A percentile compares a stretch with the other conserved stretches of the same genome.
Conservation (phyloP, 1,140 invertebrate genomes). For the Elymnias hypermnestra region DNA sequence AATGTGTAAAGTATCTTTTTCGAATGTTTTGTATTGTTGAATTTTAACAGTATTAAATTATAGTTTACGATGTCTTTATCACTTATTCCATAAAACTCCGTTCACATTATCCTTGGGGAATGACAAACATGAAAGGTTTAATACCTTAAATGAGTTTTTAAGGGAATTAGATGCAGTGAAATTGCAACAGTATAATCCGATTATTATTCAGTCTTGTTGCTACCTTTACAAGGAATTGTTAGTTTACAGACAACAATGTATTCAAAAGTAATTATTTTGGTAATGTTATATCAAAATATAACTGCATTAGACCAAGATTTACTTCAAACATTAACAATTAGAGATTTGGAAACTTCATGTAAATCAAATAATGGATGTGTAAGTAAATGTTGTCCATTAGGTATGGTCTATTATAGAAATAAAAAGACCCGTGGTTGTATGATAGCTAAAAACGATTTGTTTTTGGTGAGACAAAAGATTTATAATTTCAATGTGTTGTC, state of each 20-base stretch:
- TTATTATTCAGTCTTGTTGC: too few species aligned
- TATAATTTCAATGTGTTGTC: constrained; percentile 2
- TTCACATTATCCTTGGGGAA: neutral
- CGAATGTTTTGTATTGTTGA: constrained; percentile 67
- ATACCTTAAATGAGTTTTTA: too few species aligned
- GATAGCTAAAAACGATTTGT: constrained; percentile 4
- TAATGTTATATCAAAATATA: neutral
- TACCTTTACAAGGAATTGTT: too few species aligned
- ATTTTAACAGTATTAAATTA: constrained; percentile 70
- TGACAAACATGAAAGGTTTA: neutral
- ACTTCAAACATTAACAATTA: too few species aligned
- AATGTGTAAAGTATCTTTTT: constrained; percentile 49
- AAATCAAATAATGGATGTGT: constrained; percentile 16
- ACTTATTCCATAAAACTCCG: neutral
- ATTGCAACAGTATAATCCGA: too few species aligned
- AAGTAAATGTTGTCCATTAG: constrained; percentile 35
- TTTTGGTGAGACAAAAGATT: constrained; percentile 14
- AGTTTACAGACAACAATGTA: neutral
- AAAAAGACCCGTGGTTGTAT: neutral
- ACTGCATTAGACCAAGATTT: neutral
- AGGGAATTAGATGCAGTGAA: too few species aligned
- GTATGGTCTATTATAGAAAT: constrained; percentile 14
- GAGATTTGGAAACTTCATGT: neutral
- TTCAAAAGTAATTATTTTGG: neutral
- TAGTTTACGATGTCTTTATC: constrained; percentile 25